These are phyloP conservation scores for Nothocercus julius DNA, from an alignment of 2,113 vertebrate genomes.

Conservation along the genomic window DNA sequence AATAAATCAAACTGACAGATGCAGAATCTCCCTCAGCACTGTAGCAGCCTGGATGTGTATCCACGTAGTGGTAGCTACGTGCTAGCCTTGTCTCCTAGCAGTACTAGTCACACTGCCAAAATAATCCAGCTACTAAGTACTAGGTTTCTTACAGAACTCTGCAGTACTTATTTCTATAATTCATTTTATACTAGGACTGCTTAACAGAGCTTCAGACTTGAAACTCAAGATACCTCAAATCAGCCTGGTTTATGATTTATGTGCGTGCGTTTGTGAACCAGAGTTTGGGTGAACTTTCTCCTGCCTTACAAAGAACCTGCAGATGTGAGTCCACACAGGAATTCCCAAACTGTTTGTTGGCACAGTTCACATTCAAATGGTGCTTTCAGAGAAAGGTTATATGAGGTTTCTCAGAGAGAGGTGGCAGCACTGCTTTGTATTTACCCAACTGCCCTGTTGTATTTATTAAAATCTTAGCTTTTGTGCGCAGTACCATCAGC, in stretches of 20 bases:
- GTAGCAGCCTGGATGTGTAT: background rate
- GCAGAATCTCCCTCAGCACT: background rate
- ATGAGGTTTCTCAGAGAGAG: background rate
- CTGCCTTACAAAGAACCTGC: background rate
- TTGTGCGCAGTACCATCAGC: background rate
- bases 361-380: background rate
- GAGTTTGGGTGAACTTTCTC: background rate
- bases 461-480: background rate
- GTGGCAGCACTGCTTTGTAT: background rate
- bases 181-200: background rate
- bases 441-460: background rate
- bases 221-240: background rate
- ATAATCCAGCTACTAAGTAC: background rate
- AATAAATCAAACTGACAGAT: background rate
- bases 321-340: background rate
- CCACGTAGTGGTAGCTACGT: background rate
- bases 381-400: background rate
- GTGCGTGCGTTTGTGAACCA: background rate
- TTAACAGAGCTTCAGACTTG: background rate
- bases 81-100: background rate
- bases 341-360: background rate
- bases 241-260: background rate
- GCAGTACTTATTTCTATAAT: fast-evolving
- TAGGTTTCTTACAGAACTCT: background rate
- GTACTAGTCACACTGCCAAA: background rate